Evolutionary conservation across 2,888 invertebrate genomes (phyloP), one percentile per base, ranked within the genome.

Genomic region (Drosophila mayaguana): DNA sequence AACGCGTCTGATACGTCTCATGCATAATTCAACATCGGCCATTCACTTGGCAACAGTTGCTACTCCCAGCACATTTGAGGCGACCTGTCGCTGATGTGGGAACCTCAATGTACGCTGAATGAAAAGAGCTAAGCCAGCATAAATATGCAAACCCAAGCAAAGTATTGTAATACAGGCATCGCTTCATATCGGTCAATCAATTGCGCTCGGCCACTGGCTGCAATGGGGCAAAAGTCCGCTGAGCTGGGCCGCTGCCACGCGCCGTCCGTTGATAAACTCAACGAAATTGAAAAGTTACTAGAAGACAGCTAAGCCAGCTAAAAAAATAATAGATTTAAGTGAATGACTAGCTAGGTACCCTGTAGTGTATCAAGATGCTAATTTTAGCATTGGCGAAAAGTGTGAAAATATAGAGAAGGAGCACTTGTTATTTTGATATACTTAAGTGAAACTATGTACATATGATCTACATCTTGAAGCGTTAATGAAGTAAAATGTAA

Each of bases 191-290:
- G 42, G 32, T 56, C 70, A 55, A 66, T 66, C 57, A 63, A 63
- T 57, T 57, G 22, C 51, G 36, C 20, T n/a, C 32, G 40, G 25
- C 38, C 14, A 63, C 66, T 56, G 28, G 51, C 65, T 55, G 28
- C 36, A 51, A 14, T 9, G 20, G 50, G 40, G 46, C 8, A 25
- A 28, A 46, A 53, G 63, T 63, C 18, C 72, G 16, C 68, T 68
- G n/a, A 68, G 70, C 63, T 72, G 50, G 59, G 60, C 72, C 25
- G 34, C 34, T 76, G 89, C 83, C 83, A 83, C 83, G 83, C 83
- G 83, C 50, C 88, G 63, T 45, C 60, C 11, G 57, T 54, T 64
- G 70, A 65, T 65, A 68, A 74, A 70, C 65, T 32, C 54, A 72
- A 62, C 38, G 38, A 54, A 53, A 50, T 51, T 53, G 57, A 65